Conservation (phyloP, 2,113 vertebrate species). For the Cervus canadensis region DNA sequence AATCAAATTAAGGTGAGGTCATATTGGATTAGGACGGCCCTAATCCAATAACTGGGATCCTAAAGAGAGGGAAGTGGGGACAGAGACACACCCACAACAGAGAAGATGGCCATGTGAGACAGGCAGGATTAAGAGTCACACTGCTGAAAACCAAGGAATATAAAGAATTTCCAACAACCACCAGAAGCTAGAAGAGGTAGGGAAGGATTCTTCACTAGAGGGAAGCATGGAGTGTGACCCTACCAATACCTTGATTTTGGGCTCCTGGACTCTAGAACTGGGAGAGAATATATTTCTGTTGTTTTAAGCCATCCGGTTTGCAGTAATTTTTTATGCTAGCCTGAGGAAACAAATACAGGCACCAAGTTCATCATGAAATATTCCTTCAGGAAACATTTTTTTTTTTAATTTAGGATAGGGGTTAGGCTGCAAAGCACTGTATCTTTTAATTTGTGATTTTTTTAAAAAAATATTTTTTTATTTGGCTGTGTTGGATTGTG, state of each 20-base stretch:
- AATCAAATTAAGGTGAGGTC: conserved; percentile 14
- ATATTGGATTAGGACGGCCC: neutral
- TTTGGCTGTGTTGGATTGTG: neutral
- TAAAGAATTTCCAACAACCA: neutral
- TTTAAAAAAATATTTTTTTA: neutral
- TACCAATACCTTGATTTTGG: neutral
- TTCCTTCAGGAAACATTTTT: neutral
- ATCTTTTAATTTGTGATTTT: neutral
- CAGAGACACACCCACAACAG: neutral
- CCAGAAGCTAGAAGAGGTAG: neutral
- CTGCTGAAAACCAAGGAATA: neutral
- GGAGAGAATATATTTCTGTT: neutral
- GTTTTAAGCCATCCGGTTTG: neutral
- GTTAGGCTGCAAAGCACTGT: neutral
- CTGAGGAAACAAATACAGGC: neutral
- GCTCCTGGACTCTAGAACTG: neutral
- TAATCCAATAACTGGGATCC: neutral
- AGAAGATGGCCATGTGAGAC: neutral
- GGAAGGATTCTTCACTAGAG: neutral
- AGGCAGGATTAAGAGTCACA: neutral
- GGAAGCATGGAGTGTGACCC: neutral
- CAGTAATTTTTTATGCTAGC: neutral
- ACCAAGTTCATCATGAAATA: neutral
- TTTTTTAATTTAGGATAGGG: neutral
- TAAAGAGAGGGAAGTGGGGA: neutral